Conservation (phyloP, 1,140 invertebrate genomes). For the Meloidogyne exigua region DNA sequence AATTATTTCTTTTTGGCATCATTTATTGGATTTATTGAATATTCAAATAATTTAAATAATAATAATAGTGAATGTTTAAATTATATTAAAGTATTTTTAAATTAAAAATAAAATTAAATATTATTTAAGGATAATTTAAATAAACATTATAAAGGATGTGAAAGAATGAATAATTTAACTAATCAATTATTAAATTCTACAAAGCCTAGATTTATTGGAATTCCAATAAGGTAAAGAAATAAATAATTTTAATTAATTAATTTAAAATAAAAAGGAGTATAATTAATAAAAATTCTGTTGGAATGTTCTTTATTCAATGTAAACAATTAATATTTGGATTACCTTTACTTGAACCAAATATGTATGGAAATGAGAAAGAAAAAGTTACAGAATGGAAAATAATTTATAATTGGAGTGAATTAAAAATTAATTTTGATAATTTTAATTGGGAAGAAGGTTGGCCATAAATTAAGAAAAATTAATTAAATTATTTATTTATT, state of each 20-base stretch:
- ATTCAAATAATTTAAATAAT: background rate
- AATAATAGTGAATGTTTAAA: background rate
- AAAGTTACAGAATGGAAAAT: background rate
- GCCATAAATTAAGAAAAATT: background rate
- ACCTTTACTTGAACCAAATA: background rate
- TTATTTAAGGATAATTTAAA: background rate
- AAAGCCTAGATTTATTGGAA: background rate
- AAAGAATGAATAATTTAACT: background rate
- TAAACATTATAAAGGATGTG: background rate
- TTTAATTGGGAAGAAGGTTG: background rate
- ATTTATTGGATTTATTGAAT: background rate
- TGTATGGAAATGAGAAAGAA: background rate
- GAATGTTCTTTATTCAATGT: background rate
- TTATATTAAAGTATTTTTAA: background rate
- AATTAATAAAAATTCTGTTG: constrained; percentile 5
- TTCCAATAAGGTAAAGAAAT: background rate
- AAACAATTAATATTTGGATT: background rate
- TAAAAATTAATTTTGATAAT: constrained; percentile 2
- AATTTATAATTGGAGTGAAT: constrained; percentile 3
- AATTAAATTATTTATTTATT: no score
- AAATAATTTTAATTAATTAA: background rate
- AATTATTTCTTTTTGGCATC: background rate
- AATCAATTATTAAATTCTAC: background rate
- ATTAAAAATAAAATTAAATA: background rate
- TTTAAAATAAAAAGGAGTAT: background rate